phyloP scores from a whole-genome alignment of 2,113 vertebrate genomes.

The Pterophyllum scalare region DNA sequence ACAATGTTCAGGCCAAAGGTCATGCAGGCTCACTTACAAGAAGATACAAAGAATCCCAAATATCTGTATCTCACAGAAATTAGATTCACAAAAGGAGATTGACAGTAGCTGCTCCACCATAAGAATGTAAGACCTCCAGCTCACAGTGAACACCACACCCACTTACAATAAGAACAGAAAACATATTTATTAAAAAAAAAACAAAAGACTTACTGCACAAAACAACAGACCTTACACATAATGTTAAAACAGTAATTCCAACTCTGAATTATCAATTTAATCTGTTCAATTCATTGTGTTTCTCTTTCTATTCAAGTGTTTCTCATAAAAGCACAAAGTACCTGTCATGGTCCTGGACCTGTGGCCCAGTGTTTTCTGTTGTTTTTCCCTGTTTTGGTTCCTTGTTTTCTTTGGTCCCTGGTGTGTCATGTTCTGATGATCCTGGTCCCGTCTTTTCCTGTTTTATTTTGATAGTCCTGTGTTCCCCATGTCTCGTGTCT shows the following conservation, averaged over 20 bases:
- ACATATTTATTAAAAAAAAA: neutral
- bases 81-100: neutral
- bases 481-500: too few species aligned
- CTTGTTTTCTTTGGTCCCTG: too few species aligned
- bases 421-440: too few species aligned
- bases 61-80: neutral
- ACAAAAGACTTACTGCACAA: neutral
- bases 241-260: neutral
- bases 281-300: neutral
- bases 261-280: neutral
- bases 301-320: fast-evolving
- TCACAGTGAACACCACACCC: neutral
- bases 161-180: neutral
- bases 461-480: too few species aligned
- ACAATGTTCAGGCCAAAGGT: neutral
- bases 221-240: too few species aligned
- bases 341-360: too few species aligned
- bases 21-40: neutral
- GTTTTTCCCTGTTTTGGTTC: too few species aligned
- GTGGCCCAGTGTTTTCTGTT: too few species aligned
- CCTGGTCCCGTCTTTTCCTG: too few species aligned
- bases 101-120: neutral
- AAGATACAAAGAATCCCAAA: neutral
- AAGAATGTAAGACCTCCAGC: neutral
- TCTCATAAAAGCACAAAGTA: neutral